Evolutionary conservation across 2,797 vertebrate genomes (phyloP), one percentile per base, ranked within the genome.

Genomic region (Neoniphon sammara): DNA sequence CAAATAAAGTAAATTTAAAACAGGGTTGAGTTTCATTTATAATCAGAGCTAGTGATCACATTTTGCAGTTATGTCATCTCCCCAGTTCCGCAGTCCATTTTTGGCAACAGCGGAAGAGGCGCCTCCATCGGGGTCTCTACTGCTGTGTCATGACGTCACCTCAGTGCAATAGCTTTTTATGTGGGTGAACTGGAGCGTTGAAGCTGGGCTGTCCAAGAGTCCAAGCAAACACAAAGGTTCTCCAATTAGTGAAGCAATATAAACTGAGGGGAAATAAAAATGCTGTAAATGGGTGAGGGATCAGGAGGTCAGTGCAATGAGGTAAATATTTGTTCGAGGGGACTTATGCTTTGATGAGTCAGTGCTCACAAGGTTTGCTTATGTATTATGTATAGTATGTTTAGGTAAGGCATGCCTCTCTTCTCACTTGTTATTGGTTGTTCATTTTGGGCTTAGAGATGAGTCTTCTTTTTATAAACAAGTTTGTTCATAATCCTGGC

Each of bases 151-250:
- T 89, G 82, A 88, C 81, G 73, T 90, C 75, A 86, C 49, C 17
- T 64, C 64, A 1, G 55, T 55, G 61, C 73, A 70, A 64, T 36
- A 7, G 57, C n/a, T 65, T 85, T 85, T 87, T 90, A 80, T 91
- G 58, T 84, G 78, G 76, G 85, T 84, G 88, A 92, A 92, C 2
- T 91, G 78, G 83, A 92, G 89, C 87, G 15, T 71, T 57, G n/a
- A 69, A 65, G 77, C 79, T 66, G 66, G 71, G 65, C 56, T 85
- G 68, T 83, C 79, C 70, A 66, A 72, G 64, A 86, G 78, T 84
- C 64, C 80, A 84, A 86, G 82, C 80, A 77, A 78, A 53, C 36
- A 64, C 63, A 79, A 75, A 73, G 67, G 62, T 71, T 50, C 6
- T 85, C 68, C 74, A 85, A 89, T 91, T 87, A 89, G 84, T 14